Evolutionary conservation across 2,888 invertebrate genomes (phyloP).

Genomic region (Crematogaster levior): DNA sequence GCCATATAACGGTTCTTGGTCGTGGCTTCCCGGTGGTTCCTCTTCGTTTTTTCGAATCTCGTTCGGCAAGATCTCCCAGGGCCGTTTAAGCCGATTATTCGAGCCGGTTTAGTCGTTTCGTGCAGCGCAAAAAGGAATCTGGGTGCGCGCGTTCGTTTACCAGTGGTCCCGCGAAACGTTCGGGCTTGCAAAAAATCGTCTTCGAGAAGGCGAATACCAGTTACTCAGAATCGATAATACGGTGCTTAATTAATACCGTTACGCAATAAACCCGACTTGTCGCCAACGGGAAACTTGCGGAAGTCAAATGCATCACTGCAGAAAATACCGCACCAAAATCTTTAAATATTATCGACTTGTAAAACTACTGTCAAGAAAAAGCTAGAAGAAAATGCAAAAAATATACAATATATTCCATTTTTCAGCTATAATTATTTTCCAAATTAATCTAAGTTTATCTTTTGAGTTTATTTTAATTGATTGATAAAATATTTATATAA

Average conservation of each 20-base stretch:
- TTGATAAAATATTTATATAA: background rate
- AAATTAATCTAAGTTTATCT: too few species aligned
- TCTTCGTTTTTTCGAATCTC: slow-evolving; percentile 63
- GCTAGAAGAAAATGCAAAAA: background rate
- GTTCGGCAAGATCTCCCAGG: slow-evolving; percentile 56
- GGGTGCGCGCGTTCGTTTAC: background rate
- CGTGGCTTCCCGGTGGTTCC: slow-evolving; percentile 66
- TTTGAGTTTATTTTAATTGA: background rate
- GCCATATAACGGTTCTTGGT: slow-evolving; percentile 66
- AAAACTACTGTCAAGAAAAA: background rate
- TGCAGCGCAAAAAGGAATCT: slow-evolving; percentile 50
- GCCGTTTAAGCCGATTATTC: slow-evolving; percentile 73
- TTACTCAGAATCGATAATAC: slow-evolving; percentile 22
- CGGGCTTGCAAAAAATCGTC: background rate
- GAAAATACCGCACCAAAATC: background rate
- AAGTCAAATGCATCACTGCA: background rate
- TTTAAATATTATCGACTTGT: background rate
- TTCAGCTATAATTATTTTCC: background rate
- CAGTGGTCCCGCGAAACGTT: background rate
- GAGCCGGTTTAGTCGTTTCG: slow-evolving; percentile 31
- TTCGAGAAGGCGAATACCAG: slow-evolving; percentile 2
- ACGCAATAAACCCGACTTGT: background rate
- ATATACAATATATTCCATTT: background rate
- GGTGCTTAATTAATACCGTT: slow-evolving; percentile 20
- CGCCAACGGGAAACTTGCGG: background rate